phyloP scores from a whole-genome alignment of 2,797 vertebrate genomes.

The Sebastes hubbsi region DNA sequence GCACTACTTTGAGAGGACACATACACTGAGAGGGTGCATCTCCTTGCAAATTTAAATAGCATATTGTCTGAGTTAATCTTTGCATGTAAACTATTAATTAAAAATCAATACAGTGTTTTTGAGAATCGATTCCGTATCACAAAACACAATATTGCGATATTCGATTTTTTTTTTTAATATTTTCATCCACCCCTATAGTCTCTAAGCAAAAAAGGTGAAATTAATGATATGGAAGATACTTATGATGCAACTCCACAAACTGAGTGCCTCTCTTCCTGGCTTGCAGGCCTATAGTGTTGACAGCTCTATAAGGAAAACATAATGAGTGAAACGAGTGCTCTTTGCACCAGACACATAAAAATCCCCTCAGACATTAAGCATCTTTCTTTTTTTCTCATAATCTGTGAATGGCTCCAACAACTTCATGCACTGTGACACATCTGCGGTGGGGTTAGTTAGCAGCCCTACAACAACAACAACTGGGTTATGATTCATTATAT shows the following conservation, averaged over 20 bases:
- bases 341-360: conserved; percentile 2
- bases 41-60: too few species aligned
- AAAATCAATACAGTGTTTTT: too few species aligned
- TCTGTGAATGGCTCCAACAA: conserved; percentile 23
- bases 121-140: too few species aligned
- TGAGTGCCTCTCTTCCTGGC: conserved; percentile 25
- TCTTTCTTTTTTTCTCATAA: conserved; percentile 6
- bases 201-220: neutral
- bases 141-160: too few species aligned
- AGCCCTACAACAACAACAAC: too few species aligned
- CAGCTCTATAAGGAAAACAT: conserved; percentile 10
- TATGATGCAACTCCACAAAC: conserved; percentile 54
- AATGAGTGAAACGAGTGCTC: conserved; percentile 8
- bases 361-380: conserved; percentile 6
- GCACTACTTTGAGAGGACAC: too few species aligned
- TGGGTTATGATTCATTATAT: too few species aligned
- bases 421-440: conserved; percentile 44
- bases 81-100: too few species aligned
- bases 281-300: conserved; percentile 30
- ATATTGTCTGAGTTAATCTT: too few species aligned
- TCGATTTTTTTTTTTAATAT: accelerated
- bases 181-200: too few species aligned
- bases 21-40: too few species aligned
- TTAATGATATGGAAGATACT: conserved; percentile 15
- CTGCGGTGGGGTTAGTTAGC: conserved; percentile 11